Evolutionary conservation across 2,797 vertebrate genomes (phyloP), one percentile per base, ranked within the genome.

Genomic region (Psittacula derbiana): DNA sequence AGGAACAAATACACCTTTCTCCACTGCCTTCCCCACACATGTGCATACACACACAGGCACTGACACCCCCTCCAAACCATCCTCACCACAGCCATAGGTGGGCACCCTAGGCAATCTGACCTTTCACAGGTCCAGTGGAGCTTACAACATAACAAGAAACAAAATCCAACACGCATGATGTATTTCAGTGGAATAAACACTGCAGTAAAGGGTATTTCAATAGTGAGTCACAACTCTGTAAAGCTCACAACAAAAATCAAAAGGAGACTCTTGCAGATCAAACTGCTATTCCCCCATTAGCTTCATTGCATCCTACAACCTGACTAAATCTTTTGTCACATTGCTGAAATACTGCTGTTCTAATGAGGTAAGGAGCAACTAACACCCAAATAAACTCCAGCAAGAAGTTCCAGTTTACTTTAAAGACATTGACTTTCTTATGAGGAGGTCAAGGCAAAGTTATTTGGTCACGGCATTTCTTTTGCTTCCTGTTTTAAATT

Each of bases 401-500:
- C 88, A 91, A 95, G 80, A 71, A 93, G 72, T 83, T 80, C 49
- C 69, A 91, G 90, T 89, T 92, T 90, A 62, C 65, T 90, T 94
- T 86, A 92, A 93, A 93, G 91, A 76, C 65, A 91, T 46, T 86
- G 80, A 60, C 65, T 94, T 41, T 93, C 46, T 87, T 57, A 74
- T 6, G 70, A 93, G 46, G 92, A 95, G 86, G 93, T 95, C 93
- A 96, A 95, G 92, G 88, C 86, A 96, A 95, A 96, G 92, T 93
- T 95, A 86, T 47, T 92, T 86, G 50, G 86, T 73, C 3, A 2
- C n/a, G 43, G 74, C 52, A 65, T 93, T 92, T 88, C 64, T 91
- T 84, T 62, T 76, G 73, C 80, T 96, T 96, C 95, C 95, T 93
- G 96, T 95, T 96, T 96, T 90, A 97, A 95, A 86, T 93, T 92